These are phyloP conservation scores for Lethrus apterus DNA, from an alignment of 1,140 invertebrate species.

Conservation along the genomic window DNA sequence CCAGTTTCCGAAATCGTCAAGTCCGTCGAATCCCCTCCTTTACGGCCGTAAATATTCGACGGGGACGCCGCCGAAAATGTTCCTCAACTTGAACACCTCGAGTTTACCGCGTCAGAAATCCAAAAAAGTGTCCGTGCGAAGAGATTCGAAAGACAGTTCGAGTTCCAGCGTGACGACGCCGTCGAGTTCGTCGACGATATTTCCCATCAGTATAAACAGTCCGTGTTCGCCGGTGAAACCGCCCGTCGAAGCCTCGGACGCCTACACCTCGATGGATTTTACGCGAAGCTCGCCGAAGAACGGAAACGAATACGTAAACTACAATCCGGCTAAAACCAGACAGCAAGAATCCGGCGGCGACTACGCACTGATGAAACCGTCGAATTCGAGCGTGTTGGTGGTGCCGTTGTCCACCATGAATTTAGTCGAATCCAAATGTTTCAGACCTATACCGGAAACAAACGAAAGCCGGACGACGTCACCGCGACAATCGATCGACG, in stretches of 20 bases:
- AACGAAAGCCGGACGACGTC: slow-evolving; percentile 14
- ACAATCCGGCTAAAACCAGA: slow-evolving; percentile 20
- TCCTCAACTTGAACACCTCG: too few species aligned
- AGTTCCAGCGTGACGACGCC: slow-evolving; percentile 46
- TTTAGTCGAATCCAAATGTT: too few species aligned
- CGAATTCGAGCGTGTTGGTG: too few species aligned
- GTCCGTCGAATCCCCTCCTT: too few species aligned
- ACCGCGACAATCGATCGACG: too few species aligned
- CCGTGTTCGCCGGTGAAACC: slow-evolving; percentile 49
- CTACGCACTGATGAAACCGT: slow-evolving; percentile 38
- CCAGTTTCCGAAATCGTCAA: too few species aligned
- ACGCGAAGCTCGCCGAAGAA: slow-evolving; percentile 16
- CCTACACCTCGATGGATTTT: slow-evolving; percentile 35
- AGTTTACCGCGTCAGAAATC: too few species aligned
- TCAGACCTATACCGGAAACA: slow-evolving; percentile 18
- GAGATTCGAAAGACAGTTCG: slow-evolving; percentile 41
- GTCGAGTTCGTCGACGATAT: slow-evolving; percentile 51
- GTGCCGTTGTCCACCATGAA: too few species aligned
- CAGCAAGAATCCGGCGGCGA: slow-evolving; percentile 24
- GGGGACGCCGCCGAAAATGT: slow-evolving; percentile 38
- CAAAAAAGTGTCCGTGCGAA: too few species aligned
- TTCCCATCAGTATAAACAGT: slow-evolving; percentile 53
- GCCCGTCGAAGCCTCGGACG: too few species aligned
- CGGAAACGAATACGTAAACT: slow-evolving; percentile 34
- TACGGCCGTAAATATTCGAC: slow-evolving; percentile 16